phyloP scores from a whole-genome alignment of 2,113 vertebrate species.

The Xenus cinereus region DNA sequence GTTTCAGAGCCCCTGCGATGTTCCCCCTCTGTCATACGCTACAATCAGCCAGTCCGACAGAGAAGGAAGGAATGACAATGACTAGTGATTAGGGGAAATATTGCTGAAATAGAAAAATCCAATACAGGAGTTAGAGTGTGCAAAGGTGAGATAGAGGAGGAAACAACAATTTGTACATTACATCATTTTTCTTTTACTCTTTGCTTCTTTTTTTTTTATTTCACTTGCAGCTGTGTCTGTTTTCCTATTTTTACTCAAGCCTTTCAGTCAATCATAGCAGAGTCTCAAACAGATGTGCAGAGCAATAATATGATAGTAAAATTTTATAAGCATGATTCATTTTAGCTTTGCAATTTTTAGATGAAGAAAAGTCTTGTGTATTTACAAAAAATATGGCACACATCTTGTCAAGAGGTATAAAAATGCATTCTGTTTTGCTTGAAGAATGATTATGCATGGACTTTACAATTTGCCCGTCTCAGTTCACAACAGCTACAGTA shows the following conservation, averaged over 20 bases:
- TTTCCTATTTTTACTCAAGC: slow-evolving; percentile 50
- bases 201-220: neutral
- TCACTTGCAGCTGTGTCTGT: slow-evolving; percentile 31
- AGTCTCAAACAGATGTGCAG: slow-evolving; percentile 44
- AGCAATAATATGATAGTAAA: slow-evolving; percentile 39
- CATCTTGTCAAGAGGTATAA: neutral
- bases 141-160: neutral
- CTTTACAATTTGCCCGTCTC: neutral
- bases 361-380: slow-evolving; percentile 18
- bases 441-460: neutral
- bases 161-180: neutral
- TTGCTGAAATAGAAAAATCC: neutral
- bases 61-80: neutral
- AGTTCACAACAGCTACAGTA: neutral
- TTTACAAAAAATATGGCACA: slow-evolving; percentile 39
- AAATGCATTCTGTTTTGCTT: slow-evolving; percentile 12
- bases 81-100: neutral
- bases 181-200: neutral
- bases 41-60: neutral
- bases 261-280: slow-evolving; percentile 4
- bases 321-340: slow-evolving; percentile 44
- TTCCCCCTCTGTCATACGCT: neutral
- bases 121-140: neutral
- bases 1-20: neutral
- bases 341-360: slow-evolving; percentile 28